Base-by-base conservation (phyloP, 2,797 vertebrate genomes). In the Melanotaenia nigrans region DNA sequence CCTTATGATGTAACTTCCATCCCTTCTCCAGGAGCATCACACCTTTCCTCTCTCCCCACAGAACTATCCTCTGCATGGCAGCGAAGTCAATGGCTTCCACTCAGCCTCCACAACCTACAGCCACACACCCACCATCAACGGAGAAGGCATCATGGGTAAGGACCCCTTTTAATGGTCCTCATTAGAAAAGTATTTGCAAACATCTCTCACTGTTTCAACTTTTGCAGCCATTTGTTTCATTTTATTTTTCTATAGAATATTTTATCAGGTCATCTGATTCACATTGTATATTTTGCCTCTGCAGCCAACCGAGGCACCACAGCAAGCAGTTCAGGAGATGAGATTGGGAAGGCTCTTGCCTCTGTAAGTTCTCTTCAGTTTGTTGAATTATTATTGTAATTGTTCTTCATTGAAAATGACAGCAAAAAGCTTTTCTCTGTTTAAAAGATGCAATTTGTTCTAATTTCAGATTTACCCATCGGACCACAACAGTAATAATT, bases 401-500 rank as follows among this genome's bases (percentile, higher is more conserved):
- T 45, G 5, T 45, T 45, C 6, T 8, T 47, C 2, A 47, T 47
- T 10, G 11, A 22, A 51, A 22, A 11, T 51, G 5, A 54, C 24
- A 25, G 12, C 24, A 71, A 81, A 81, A 75, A 57, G 67, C 68
- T 59, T 24, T 22, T 22, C 3, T 59, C 22, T 11, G 40, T 72
- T 49, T 20, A 28, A 22, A 22, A 30, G 7, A n/a, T n/a, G 8
- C 8, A 14, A 18, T 28, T 59, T 33, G 2, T 67, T 47, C 35
- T 24, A 24, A 63, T 74, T 84, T 12, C 87, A 99, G 98, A 99
- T 99, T 92, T 99, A 99, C 85, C 97, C 97, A 35, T 97, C 98
- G 0, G 98, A 99, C 90, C 98, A 98, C 92, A 97, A 97, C 87
- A 97, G 96, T 89, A 98, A 96, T 95, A 99, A 97, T 95, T 96